These are phyloP conservation scores for Edolisoma coerulescens DNA, from an alignment of 2,113 vertebrate genomes.

Conservation along the genomic window DNA sequence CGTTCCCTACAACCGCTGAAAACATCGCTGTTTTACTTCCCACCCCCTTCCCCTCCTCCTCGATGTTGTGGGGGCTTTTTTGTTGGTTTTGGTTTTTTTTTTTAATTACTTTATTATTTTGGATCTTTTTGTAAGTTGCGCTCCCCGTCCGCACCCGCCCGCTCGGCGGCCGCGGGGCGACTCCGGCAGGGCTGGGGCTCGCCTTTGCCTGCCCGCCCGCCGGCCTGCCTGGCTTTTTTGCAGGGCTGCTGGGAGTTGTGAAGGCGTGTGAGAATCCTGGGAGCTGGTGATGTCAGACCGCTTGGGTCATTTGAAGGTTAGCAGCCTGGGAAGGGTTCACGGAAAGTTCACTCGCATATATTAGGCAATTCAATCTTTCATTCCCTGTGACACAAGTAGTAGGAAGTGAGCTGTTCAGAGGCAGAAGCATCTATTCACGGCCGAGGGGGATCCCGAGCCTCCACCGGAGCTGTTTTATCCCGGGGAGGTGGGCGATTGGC, in stretches of 20 bases:
- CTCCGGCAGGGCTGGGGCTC: not conserved
- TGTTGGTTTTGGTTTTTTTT: not conserved
- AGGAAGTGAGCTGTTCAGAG: constrained; percentile 90
- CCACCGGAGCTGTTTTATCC: constrained; percentile 50
- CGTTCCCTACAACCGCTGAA: not conserved
- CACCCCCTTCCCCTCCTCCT: not conserved
- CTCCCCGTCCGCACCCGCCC: not conserved
- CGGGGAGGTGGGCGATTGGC: constrained; percentile 56
- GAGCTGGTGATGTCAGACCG: constrained; percentile 92
- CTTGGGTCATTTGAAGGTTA: constrained; percentile 99
- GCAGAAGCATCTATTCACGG: constrained; percentile 85
- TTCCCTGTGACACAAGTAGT: constrained; percentile 93
- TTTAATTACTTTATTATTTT: not conserved
- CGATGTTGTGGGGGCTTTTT: too few relatives aligned
- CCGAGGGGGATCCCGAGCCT: constrained; percentile 74
- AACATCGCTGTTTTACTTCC: not conserved
- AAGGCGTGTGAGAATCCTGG: constrained; percentile 84
- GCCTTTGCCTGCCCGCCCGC: constrained; percentile 48
- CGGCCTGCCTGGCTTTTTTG: constrained; percentile 51
- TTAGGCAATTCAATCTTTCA: constrained; percentile 99
- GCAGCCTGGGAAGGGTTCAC: constrained; percentile 97
- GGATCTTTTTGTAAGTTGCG: not conserved
- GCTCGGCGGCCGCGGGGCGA: not conserved
- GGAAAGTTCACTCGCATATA: constrained; percentile 99
- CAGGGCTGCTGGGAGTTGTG: constrained; percentile 78